Evolutionary conservation across 30 jellyfish, hydroid and myxozoan genomes (phyloP).

Genomic region (Hydractinia symbiolongicarpus): DNA sequence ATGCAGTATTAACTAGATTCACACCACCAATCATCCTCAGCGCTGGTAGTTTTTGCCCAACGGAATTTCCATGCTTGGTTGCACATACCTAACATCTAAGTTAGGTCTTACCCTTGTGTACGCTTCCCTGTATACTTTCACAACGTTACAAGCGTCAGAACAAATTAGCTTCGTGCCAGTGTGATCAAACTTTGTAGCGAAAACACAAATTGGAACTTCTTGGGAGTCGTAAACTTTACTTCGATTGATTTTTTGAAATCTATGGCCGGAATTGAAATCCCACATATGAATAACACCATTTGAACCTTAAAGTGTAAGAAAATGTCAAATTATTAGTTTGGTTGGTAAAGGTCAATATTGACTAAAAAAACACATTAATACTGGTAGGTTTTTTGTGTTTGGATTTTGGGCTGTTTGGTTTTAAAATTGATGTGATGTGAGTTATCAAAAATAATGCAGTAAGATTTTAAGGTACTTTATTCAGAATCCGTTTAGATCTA

Average conservation of each 20-base stretch:
- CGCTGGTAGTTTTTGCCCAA: too few relatives aligned
- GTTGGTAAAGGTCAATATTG: not conserved
- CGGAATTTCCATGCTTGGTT: not conserved
- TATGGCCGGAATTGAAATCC: constrained; percentile 91
- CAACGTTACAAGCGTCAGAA: constrained; percentile 93
- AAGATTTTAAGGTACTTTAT: too few relatives aligned
- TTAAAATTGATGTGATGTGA: too few relatives aligned
- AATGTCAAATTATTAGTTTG: not conserved
- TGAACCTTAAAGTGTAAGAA: constrained; percentile 52
- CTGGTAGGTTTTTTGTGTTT: not conserved
- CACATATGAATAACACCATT: constrained; percentile 89
- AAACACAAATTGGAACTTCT: constrained; percentile 95
- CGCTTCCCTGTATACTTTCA: constrained; percentile 86
- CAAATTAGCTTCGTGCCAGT: constrained; percentile 75
- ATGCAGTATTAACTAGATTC: too few relatives aligned
- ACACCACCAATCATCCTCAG: too few relatives aligned
- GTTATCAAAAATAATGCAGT: too few relatives aligned
- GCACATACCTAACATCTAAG: not conserved
- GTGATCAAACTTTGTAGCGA: constrained; percentile 68
- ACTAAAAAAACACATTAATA: not conserved
- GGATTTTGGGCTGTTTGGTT: too few relatives aligned
- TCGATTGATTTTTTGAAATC: constrained; percentile 83
- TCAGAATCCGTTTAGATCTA: too few relatives aligned
- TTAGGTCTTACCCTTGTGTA: constrained; percentile 74
- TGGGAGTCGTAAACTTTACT: constrained; percentile 90